These are phyloP conservation scores for Silurus lanzhouensis DNA, from an alignment of 2,797 vertebrate genomes.

Conservation along the genomic window DNA sequence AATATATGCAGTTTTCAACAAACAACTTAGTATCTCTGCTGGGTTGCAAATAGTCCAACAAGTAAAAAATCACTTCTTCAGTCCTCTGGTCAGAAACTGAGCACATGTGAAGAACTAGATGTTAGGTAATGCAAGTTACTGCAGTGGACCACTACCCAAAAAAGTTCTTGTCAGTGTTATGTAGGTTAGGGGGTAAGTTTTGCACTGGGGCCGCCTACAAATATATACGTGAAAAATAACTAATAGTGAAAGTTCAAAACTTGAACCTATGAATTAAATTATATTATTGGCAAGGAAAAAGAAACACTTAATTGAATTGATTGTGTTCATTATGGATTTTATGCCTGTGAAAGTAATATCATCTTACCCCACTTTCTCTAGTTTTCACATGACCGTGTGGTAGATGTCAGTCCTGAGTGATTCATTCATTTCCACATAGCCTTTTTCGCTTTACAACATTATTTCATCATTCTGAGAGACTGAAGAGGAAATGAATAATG, in stretches of 20 bases:
- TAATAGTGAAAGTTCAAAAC: too few species aligned
- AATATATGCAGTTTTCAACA: not conserved
- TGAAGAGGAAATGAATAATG: not conserved
- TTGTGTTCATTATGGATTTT: not conserved
- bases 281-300: not conserved
- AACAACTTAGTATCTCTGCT: not conserved
- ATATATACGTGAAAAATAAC: too few species aligned
- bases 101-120: not conserved
- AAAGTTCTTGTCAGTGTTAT: not conserved
- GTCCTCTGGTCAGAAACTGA: not conserved
- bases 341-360: not conserved
- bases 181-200: not conserved
- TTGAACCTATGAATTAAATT: not conserved
- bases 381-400: not conserved
- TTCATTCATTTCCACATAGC: conserved; percentile 5
- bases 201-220: not conserved
- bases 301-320: not conserved
- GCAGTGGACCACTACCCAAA: not conserved
- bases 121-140: not conserved
- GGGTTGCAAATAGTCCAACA: conserved; percentile 5
- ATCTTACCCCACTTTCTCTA: not conserved
- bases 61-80: not conserved
- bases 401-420: conserved; percentile 17
- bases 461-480: not conserved
- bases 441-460: conserved; percentile 11